A percentile compares a stretch with the other conserved stretches of the same genome.
These are phyloP conservation scores for Rafetus swinhoei DNA, from an alignment of 2,113 vertebrate species.

Conservation along the genomic window DNA sequence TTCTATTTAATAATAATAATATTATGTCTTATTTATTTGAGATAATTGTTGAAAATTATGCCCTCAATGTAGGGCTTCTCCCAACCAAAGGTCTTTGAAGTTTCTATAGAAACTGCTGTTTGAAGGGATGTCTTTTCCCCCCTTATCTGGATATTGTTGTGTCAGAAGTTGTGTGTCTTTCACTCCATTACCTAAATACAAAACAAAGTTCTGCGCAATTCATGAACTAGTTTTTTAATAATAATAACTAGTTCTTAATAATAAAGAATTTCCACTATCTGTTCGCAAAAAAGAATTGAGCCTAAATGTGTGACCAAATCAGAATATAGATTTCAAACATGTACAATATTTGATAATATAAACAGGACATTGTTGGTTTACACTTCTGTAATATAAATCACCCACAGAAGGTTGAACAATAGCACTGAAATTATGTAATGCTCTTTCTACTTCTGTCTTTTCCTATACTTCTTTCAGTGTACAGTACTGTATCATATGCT, in stretches of 20 bases:
- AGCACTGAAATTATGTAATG: constrained; percentile 80
- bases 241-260: no score
- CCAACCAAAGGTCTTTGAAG: constrained; percentile 87
- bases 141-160: constrained; percentile 82
- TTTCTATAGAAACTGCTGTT: constrained; percentile 88
- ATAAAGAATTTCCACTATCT: constrained; percentile 57
- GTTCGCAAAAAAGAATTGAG: constrained; percentile 66
- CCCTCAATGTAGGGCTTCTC: constrained; percentile 86
- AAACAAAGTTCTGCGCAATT: constrained; percentile 76
- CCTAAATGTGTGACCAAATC: constrained; percentile 50
- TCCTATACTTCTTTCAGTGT: constrained; percentile 82
- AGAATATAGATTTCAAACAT: constrained; percentile 49
- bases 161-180: constrained; percentile 76
- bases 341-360: constrained; percentile 43
- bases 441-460: constrained; percentile 83
- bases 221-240: constrained; percentile 59
- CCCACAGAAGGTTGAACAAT: constrained; percentile 67
- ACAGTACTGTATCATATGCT: constrained; percentile 81
- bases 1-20: constrained; percentile 77
- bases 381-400: constrained; percentile 73
- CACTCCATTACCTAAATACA: constrained; percentile 64
- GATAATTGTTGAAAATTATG: constrained; percentile 84
- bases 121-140: constrained; percentile 79
- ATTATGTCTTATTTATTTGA: constrained; percentile 84
- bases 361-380: constrained; percentile 63